Base-by-base conservation (phyloP, 2,888 invertebrate species). In the Leptura quadrifasciata region DNA sequence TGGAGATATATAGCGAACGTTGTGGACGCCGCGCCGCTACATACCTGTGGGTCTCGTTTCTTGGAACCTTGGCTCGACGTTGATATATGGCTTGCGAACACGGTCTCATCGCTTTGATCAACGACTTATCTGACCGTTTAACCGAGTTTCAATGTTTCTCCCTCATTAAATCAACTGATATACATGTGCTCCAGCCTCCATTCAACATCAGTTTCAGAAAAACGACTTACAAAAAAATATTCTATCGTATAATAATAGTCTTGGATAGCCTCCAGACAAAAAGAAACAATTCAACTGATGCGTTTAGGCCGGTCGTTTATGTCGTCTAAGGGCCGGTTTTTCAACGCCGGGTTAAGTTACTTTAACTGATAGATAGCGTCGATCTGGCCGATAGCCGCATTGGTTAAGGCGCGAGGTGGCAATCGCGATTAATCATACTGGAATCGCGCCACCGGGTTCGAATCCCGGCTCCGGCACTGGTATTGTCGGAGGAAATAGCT, bases 111-210 rank as follows among this genome's bases (percentile, higher is more conserved):
- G 81, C 82, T 84, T 84, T 84, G 82, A 84, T 84, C 83, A 82
- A 84, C 82, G 79, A 82, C 82, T 83, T 84, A 83, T 83, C 83
- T 80, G 81, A 82, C 82, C 83, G 76, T 84, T 84, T 84, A 83
- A 77, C 80, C 80, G 80, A 80, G 82, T 80, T 82, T 82, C 83
- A 79, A 77, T 79, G 81, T 80, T 83, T 81, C 83, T 82, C 79
- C 82, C 82, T 84, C 83, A 84, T 84, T 84, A 84, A 84, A 84
- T 84, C 82, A 82, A 79, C 79, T 75, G 76, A 80, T 80, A 79
- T 80, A 82, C 81, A 80, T 78, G 81, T 80, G 81, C 79, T 77
- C 80, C 79, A 82, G 81, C 82, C 79, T 77, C 80, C 79, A 82
- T 82, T 83, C 81, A 81, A 68, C 76, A 76, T 82, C 72, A 72